A percentile compares a stretch with the other conserved stretches of the same genome.
Evolutionary conservation across 1,140 invertebrate species (phyloP).

Genomic region (Episyrphus balteatus): DNA sequence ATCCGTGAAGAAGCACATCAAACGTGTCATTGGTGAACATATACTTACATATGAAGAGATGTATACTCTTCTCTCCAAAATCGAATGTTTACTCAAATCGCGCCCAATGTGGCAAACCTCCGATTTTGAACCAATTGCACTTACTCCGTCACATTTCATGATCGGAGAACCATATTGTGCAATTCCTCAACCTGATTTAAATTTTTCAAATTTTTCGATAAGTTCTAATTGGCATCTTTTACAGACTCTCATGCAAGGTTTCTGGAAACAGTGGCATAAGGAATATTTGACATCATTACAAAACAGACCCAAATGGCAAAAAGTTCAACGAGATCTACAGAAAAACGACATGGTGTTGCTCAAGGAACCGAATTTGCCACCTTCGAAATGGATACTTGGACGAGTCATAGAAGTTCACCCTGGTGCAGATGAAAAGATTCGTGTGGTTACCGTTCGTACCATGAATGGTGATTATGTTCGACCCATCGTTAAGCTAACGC

Average conservation of each 20-base stretch:
- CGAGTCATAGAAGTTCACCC: too few relatives aligned
- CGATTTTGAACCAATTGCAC: neutral
- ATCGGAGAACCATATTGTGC: neutral
- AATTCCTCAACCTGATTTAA: neutral
- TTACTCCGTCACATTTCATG: neutral
- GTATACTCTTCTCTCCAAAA: neutral
- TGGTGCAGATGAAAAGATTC: too few relatives aligned
- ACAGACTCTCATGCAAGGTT: neutral
- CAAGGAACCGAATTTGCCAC: too few relatives aligned
- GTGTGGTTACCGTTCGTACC: too few relatives aligned
- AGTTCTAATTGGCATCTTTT: neutral
- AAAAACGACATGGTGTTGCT: too few relatives aligned
- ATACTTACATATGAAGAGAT: too few relatives aligned
- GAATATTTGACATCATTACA: neutral
- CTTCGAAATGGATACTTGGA: too few relatives aligned
- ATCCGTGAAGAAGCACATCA: too few relatives aligned
- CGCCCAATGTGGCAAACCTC: neutral
- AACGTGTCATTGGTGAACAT: constrained; percentile 23
- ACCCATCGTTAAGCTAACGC: too few relatives aligned
- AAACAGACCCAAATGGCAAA: constrained; percentile 3
- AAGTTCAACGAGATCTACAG: too few relatives aligned
- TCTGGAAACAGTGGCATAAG: constrained; percentile 3
- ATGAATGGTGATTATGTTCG: too few relatives aligned
- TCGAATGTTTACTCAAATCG: neutral
- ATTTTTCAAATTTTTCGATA: neutral